Conservation (phyloP, 2,797 vertebrate genomes). For the Parauchenoglanis ngamensis region DNA sequence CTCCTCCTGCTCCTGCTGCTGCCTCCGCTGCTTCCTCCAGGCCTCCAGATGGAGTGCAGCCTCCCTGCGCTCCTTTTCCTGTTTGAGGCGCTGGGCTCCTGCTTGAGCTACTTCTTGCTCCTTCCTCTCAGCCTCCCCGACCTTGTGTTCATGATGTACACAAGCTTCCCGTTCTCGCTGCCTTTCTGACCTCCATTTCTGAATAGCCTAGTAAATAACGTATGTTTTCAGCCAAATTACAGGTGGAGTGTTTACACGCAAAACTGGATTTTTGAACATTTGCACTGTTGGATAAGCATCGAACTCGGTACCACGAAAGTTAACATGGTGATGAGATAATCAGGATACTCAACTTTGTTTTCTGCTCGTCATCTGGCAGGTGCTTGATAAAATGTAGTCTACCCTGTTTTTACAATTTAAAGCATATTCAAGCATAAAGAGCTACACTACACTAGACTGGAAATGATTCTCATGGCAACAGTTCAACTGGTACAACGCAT, state of each 20-base stretch:
- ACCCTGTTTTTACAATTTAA: neutral
- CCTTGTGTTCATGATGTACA: constrained; percentile 73
- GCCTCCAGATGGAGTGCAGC: constrained; percentile 69
- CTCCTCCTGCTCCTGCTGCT: constrained; percentile 71
- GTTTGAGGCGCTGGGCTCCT: constrained; percentile 70
- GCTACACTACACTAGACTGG: neutral
- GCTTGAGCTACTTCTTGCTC: constrained; percentile 57
- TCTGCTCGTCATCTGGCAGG: neutral
- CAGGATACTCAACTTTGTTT: neutral
- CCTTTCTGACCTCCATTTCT: constrained; percentile 82
- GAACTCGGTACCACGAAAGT: neutral
- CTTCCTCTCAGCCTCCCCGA: constrained; percentile 61
- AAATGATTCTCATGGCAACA: neutral
- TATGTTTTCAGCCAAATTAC: neutral
- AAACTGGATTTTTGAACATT: neutral
- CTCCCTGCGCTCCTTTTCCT: constrained; percentile 75
- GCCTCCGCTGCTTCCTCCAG: constrained; percentile 80
- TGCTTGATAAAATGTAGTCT: too few relatives aligned
- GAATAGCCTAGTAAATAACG: constrained; percentile 78
- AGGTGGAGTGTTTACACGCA: neutral
- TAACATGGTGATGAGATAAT: neutral
- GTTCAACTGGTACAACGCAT: neutral
- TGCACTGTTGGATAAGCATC: neutral
- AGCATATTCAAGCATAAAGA: neutral
- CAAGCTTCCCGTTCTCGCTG: constrained; percentile 70